Percentiles rank a stretch among this genome's conserved stretches.
Evolutionary conservation across 2,888 invertebrate species (phyloP).

Genomic region (Marasmarcha lunaedactyla): DNA sequence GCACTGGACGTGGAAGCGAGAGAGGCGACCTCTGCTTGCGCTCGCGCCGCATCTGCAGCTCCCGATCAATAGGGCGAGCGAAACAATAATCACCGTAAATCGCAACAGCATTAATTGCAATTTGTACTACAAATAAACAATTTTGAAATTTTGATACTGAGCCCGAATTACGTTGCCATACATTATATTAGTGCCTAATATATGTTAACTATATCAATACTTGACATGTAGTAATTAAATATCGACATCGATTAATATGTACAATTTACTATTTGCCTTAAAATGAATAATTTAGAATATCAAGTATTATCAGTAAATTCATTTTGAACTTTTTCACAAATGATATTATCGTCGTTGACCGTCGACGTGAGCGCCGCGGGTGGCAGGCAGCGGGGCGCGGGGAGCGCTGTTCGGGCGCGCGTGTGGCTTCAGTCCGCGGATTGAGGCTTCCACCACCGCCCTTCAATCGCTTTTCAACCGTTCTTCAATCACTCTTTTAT

Average conservation of each 20-base stretch:
- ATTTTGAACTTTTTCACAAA: slow-evolving; percentile 1
- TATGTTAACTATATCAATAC: slow-evolving; percentile 1
- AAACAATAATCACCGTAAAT: too few species aligned
- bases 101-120: background rate
- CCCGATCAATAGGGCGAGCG: too few species aligned
- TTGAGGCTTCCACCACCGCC: too few species aligned
- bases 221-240: slow-evolving; percentile 1
- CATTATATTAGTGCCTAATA: background rate
- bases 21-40: too few species aligned
- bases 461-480: too few species aligned
- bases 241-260: slow-evolving; percentile 1
- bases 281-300: slow-evolving; percentile 1
- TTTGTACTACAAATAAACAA: background rate
- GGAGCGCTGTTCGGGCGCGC: background rate
- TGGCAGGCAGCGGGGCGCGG: background rate
- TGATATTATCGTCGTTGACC: slow-evolving; percentile 1
- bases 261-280: slow-evolving; percentile 1
- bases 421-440: too few species aligned
- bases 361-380: background rate
- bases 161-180: background rate
- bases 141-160: background rate
- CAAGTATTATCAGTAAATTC: slow-evolving; percentile 1
- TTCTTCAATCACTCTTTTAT: too few species aligned
- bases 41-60: too few species aligned
- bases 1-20: too few species aligned